Evolutionary conservation across 2,113 vertebrate genomes (phyloP), one percentile per base, ranked within the genome.

Genomic region (Sarotherodon lohbergeri): DNA sequence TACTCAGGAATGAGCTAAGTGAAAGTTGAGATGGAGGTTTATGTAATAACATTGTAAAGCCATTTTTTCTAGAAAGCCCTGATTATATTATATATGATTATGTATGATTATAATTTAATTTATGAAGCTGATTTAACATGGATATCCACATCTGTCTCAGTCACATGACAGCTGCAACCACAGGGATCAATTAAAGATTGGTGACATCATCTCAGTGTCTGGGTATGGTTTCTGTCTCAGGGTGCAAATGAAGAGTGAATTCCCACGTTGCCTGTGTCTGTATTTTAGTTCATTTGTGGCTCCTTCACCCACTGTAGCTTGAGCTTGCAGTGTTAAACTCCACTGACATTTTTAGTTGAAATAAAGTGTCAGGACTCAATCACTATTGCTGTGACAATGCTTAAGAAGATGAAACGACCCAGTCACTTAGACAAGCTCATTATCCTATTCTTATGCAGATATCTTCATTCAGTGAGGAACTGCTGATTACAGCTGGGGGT

Each of bases 181-280:
- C 83, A 68, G 88, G 76, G 86, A 91, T 90, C 90, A 90, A 85
- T 91, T 91, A 63, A 83, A 68, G 66, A 87, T 83, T 34, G 88
- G 54, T 95, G 94, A 95, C 90, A 92, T 95, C 93, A 94, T 79
- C 78, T n/a, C 57, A 55, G 46, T 85, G 87, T 88, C 87, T 88
- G 81, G 83, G 71, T 82, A 41, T 43, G 22, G 73, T 78, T 82
- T 90, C 84, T 63, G 36, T 80, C 48, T 81, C 88, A 7, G 8
- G 84, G 83, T 63, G 83, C 63, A 36, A 71, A 41, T 46, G 8
- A 73, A 63, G 52, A 84, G 57, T 73, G 68, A 86, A 92, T 84
- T 90, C 88, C 90, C 92, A 86, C 12, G 34, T 39, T 22, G 46
- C 3, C n/a, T 2, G 0, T 82, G 71, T 16, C 29, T 87, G 9